These are phyloP conservation scores for Sitophilus oryzae DNA, from an alignment of 1,140 invertebrate species.

Conservation along the genomic window DNA sequence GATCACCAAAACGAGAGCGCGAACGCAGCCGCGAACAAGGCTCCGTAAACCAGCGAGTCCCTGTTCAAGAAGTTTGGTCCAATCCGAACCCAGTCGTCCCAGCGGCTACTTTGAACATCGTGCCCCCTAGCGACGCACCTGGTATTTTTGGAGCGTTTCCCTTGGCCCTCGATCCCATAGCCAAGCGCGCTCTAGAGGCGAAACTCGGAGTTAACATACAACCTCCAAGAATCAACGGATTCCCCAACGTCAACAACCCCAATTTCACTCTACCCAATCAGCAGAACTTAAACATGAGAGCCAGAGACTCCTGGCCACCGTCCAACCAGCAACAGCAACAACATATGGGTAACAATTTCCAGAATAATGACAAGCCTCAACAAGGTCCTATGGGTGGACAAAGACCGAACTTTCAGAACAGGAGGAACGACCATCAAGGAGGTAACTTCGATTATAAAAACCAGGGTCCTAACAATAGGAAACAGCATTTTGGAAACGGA, in stretches of 20 bases:
- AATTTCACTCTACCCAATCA: too few relatives aligned
- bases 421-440: neutral
- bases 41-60: neutral
- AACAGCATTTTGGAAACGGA: neutral
- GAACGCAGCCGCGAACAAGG: slow-evolving; percentile 5
- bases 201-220: slow-evolving; percentile 7
- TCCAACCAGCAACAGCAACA: too few relatives aligned
- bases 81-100: slow-evolving; percentile 24
- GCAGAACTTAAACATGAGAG: too few relatives aligned
- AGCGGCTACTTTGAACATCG: slow-evolving; percentile 6
- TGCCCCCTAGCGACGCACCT: neutral
- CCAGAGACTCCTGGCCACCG: too few relatives aligned
- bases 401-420: neutral
- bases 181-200: slow-evolving; percentile 7
- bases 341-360: neutral
- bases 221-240: slow-evolving; percentile 12
- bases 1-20: slow-evolving; percentile 16
- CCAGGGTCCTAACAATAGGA: neutral
- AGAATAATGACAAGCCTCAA: neutral
- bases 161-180: slow-evolving; percentile 12
- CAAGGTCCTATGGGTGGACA: neutral
- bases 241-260: neutral
- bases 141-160: neutral
- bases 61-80: slow-evolving; percentile 19
- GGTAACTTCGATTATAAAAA: neutral